phyloP scores from a whole-genome alignment of 1,140 invertebrate genomes.

The Saccostrea glomerata region DNA sequence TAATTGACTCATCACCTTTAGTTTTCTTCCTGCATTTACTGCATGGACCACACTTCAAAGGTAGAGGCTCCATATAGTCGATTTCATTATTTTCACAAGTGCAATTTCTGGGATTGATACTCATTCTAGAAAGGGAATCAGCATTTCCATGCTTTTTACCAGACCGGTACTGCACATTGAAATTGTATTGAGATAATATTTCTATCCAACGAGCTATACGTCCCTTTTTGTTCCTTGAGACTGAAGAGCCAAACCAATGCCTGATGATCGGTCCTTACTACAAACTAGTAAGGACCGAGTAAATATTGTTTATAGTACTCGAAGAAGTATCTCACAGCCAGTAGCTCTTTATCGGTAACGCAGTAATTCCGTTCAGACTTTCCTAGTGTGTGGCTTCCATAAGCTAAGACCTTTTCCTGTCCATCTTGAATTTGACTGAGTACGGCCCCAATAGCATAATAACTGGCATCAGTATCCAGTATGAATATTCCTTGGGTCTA shows the following conservation, averaged over 20 bases:
- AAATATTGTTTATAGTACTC: slow-evolving; percentile 60
- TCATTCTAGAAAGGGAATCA: slow-evolving; percentile 62
- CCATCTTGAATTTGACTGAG: slow-evolving; percentile 64
- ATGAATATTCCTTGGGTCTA: slow-evolving; percentile 54
- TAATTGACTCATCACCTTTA: too few species aligned
- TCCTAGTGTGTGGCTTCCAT: slow-evolving; percentile 46
- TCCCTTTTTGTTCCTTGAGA: slow-evolving; percentile 53
- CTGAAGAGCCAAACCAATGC: slow-evolving; percentile 54
- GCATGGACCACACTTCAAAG: too few species aligned
- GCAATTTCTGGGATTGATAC: too few species aligned
- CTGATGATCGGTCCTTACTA: slow-evolving; percentile 57
- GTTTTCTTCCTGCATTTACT: too few species aligned
- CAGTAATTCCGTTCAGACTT: slow-evolving; percentile 60
- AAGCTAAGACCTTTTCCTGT: slow-evolving; percentile 41
- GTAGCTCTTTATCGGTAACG: slow-evolving; percentile 58
- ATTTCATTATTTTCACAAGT: too few species aligned
- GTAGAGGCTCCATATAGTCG: too few species aligned
- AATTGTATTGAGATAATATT: slow-evolving; percentile 60
- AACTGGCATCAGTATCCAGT: slow-evolving; percentile 67
- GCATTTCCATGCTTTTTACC: slow-evolving; percentile 67
- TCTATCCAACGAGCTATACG: slow-evolving; percentile 66
- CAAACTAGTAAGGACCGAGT: slow-evolving; percentile 61
- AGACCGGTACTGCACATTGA: slow-evolving; percentile 62
- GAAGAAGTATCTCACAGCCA: slow-evolving; percentile 56
- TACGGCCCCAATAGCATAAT: slow-evolving; percentile 65